Percentiles rank a stretch among this genome's conserved stretches.
These are phyloP conservation scores for Notoglanidium macrostoma DNA, from an alignment of 2,797 vertebrate species.

Conservation along the genomic window DNA sequence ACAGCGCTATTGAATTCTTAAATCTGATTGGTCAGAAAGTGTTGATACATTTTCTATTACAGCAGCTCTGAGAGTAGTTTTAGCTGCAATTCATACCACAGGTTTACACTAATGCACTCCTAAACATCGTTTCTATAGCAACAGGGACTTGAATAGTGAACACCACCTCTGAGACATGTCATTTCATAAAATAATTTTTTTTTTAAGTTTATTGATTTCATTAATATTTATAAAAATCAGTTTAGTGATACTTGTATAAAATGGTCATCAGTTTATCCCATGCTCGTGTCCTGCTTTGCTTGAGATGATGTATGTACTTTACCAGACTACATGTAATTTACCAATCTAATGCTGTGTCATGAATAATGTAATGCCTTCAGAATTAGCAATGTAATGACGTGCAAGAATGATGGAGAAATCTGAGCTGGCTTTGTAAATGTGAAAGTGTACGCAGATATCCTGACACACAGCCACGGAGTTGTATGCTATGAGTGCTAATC, in stretches of 20 bases:
- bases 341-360: background rate
- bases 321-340: background rate
- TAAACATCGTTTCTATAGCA: background rate
- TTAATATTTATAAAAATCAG: no score
- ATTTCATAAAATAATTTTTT: background rate
- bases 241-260: no score
- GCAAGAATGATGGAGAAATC: background rate
- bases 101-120: background rate
- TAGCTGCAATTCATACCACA: background rate
- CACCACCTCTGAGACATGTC: background rate
- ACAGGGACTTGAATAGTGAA: background rate
- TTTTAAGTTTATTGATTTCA: no score
- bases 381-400: background rate
- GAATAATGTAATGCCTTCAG: background rate
- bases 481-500: background rate
- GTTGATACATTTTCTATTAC: background rate
- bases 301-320: background rate
- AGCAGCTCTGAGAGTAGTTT: background rate
- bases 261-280: no score
- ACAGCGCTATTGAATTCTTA: background rate
- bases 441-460: background rate
- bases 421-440: background rate
- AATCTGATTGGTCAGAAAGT: background rate
- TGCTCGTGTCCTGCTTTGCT: background rate
- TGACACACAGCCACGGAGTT: background rate